A percentile compares a stretch with the other conserved stretches of the same genome.
These are phyloP conservation scores for Hydrocynus forskahlii DNA, from an alignment of 2,797 vertebrate genomes.

Conservation along the genomic window DNA sequence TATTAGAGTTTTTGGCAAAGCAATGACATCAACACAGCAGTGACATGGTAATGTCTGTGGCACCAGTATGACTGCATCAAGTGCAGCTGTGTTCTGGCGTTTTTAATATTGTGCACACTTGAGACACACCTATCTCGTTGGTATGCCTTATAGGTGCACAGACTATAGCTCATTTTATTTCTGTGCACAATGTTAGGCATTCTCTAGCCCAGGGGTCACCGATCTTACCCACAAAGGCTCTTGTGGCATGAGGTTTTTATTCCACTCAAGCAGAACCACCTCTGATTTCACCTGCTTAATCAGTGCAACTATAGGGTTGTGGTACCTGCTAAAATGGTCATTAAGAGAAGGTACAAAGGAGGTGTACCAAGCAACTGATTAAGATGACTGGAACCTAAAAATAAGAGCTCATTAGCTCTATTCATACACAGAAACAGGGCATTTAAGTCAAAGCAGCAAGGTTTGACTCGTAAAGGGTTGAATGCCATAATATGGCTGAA, in stretches of 20 bases:
- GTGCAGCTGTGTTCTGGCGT: not conserved
- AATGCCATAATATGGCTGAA: too few relatives aligned
- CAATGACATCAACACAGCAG: too few relatives aligned
- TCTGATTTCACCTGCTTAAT: too few relatives aligned
- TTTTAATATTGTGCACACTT: not conserved
- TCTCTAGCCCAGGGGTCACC: not conserved
- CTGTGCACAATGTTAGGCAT: not conserved
- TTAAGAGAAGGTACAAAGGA: too few relatives aligned
- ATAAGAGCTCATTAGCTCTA: slow-evolving; percentile 14
- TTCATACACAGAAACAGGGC: not conserved
- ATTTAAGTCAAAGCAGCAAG: not conserved
- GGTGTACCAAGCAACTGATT: not conserved
- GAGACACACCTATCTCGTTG: not conserved
- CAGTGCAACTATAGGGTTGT: too few relatives aligned
- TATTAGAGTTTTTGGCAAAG: too few relatives aligned
- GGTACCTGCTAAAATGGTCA: too few relatives aligned
- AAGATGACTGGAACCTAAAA: not conserved
- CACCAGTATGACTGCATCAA: too few relatives aligned
- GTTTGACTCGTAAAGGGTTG: not conserved
- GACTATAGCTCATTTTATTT: not conserved
- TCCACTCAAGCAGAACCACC: too few relatives aligned
- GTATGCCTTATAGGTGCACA: not conserved
- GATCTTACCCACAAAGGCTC: not conserved
- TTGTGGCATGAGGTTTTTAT: too few relatives aligned
- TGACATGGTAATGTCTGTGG: too few relatives aligned